Base-by-base conservation (phyloP, 2,113 vertebrate species). In the Pelobates fuscus region DNA sequence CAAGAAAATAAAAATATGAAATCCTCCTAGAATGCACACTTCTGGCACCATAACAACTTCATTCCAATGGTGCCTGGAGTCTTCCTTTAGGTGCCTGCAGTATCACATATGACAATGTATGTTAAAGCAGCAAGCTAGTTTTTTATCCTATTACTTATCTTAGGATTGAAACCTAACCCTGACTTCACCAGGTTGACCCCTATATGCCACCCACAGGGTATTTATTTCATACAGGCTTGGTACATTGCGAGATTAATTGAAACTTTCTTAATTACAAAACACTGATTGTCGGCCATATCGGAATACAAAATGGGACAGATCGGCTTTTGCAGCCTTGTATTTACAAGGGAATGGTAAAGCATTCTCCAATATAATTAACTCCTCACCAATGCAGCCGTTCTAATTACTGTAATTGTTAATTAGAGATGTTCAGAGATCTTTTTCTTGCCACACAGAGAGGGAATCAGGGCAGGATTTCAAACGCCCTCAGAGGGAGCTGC, bases 361-460 rank as follows among this genome's bases (percentile, higher is more conserved):
- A 44, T 76, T 52, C 73, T 61, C 55, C 73, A 52, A 68, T 77
- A 77, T 77, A 77, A 77, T 77, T 77, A 77, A 49, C 55, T 61
- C 65, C 65, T 61, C 73, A 68, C 64, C 73, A 68, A 32, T 77
- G 64, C 73, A 60, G 73, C 55, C 55, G 41, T 60, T 67, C 73
- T 77, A 77, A 77, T 77, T 77, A 77, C 41, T 68, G 41, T 77
- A 77, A 77, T 77, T 77, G 65, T 68, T 76, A 67, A 68, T 77
- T 77, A 77, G 73, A 65, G 73, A 68, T 77, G 55, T 66, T 77
- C 65, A 60, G 49, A 68, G 73, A 61, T 77, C 73, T 68, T 74
- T 41, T 68, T 60, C 73, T 67, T 68, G 52, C 73, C 73, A 68
- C 73, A 77, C 65, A 68, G 21, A 59, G 73, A 68, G 73, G 55